Evolutionary conservation across 2,888 invertebrate genomes (phyloP), one percentile per base, ranked within the genome.

Genomic region (Eupithecia abbreviata): DNA sequence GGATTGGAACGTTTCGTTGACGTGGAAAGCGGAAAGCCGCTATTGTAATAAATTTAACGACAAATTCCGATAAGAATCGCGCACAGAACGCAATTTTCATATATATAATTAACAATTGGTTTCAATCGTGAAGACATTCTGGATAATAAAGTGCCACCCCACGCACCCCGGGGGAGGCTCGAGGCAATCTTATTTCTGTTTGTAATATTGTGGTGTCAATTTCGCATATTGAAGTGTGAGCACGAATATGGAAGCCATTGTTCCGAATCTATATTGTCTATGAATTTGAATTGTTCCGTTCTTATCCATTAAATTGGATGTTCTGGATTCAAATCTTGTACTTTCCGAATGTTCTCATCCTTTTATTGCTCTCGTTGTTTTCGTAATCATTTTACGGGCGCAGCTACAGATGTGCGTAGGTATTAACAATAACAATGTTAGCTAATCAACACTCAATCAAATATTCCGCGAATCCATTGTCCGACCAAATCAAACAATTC

Each of bases 51-150:
- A 93, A 93, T 93, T 92, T 90, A 90, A 92, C 92, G 92, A 90
- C 91, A 89, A 91, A 92, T 91, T 89, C 91, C 93, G 94, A 93
- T 94, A 93, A 93, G 93, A 91, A 93, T 94, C 94, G 92, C 87
- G 89, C 89, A 91, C 91, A 90, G 92, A 82, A 92, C 92, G 92
- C 92, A 91, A 93, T 93, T 94, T 92, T 94, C 94, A 93, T 93
- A 94, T 95, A 95, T 94, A 95, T 92, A 94, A 95, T 94, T 95
- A 94, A 95, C 95, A 94, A 94, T 93, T 91, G 95, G 93, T 93
- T 94, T 94, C 94, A 94, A 94, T 94, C 94, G 93, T 88, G 93
- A 93, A 93, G 93, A 94, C 94, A 92, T 93, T 92, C 91, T 87
- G 91, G 90, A 90, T 93, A 93, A 94, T 93, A 94, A 94, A 94